Percentiles rank a stretch among this genome's conserved stretches.
These are phyloP conservation scores for Progne subis DNA, from an alignment of 2,113 vertebrate genomes.

Conservation along the genomic window DNA sequence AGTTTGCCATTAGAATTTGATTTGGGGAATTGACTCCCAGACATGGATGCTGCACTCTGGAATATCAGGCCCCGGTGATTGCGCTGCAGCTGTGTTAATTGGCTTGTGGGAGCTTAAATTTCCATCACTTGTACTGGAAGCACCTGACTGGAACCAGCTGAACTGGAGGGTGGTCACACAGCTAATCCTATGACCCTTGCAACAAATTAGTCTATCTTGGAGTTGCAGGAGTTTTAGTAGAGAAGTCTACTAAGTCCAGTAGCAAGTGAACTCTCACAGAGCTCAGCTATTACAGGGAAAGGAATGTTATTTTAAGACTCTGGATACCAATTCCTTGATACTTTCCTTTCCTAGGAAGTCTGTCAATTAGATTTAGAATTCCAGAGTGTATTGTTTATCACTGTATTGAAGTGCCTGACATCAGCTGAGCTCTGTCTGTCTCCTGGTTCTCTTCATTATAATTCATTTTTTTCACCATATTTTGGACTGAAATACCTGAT, in stretches of 20 bases:
- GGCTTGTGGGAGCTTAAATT: background rate
- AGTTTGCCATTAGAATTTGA: background rate
- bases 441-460: background rate
- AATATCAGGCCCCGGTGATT: background rate
- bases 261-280: background rate
- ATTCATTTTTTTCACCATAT: slow-evolving; percentile 22
- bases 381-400: slow-evolving; percentile 12
- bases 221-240: background rate
- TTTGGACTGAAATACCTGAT: background rate
- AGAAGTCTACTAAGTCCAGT: background rate
- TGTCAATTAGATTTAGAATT: slow-evolving; percentile 46
- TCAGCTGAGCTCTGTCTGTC: background rate
- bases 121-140: background rate
- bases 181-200: background rate
- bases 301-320: background rate
- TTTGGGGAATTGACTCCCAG: background rate
- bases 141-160: background rate
- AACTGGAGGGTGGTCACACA: background rate
- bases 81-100: background rate
- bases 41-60: background rate
- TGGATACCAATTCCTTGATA: background rate
- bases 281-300: background rate
- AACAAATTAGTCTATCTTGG: background rate
- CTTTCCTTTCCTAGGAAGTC: slow-evolving; percentile 46
- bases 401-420: background rate